Base-by-base conservation (phyloP, 2,888 invertebrate genomes). In the Melipona bicolor region DNA sequence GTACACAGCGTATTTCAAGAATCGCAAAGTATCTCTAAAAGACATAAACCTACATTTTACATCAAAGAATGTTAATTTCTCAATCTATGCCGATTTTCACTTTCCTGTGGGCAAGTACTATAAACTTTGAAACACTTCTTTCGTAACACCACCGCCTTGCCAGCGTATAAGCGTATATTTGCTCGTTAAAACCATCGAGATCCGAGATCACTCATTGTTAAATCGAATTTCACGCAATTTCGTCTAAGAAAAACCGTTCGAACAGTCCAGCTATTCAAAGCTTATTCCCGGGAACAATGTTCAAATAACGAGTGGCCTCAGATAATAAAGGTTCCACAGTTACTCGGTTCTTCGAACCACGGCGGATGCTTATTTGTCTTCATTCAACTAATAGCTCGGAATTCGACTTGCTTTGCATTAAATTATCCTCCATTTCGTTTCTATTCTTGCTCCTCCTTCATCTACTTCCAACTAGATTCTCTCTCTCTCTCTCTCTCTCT, bases 341-440 rank as follows among this genome's bases (percentile, higher is more conserved):
- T 32, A 69, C 5, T 21, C 49, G 17, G 50, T 68, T 68, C 27
- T 68, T 50, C 21, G 52, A n/a, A 9, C 21, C 69, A 1, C 74
- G 65, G 13, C 54, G 43, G 24, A 36, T 15, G 52, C 36, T 52
- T 64, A 64, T 74, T 74, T 50, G 36, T 52, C 62, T 64, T 52
- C 52, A 64, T 74, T 64, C 64, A 11, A 54, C 24, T 74, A 74
- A 54, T 27, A 36, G 64, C 15, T 54, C 15, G n/a, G n/a, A 36
- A 64, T 56, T 65, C 27, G 43, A 65, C 36, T 65, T 43, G 24
- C 3, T 5, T 43, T 17, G 54, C 54, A 21, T 65, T 56, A 56
- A 75, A 56, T 43, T 43, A 54, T n/a, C 52, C 43, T n/a, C 49
- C 13, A 61, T 49, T 49, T 32, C 64, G n/a, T 49, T 50, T 27